Base-by-base conservation (phyloP, 2,888 invertebrate species). In the Drosophila borealis region DNA sequence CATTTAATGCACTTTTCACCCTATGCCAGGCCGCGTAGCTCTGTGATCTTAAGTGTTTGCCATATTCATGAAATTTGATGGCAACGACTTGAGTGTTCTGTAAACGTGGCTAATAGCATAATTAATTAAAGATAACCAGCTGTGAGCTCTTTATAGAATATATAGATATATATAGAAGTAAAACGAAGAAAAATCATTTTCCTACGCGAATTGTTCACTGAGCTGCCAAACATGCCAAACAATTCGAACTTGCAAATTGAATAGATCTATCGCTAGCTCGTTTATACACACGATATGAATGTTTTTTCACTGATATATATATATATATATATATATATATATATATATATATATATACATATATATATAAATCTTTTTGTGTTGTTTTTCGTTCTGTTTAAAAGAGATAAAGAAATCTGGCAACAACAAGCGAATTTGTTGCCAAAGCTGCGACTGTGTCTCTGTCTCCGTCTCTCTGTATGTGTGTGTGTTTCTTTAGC, bases 381-480 rank as follows among this genome's bases (percentile, higher is more conserved):
- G 42, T 60, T 64, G 55, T 74, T 78, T 68, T 68, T 55, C 44
- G 64, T 37, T 55, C 81, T 82, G 81, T 81, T 84, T 87, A 76
- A 77, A 57, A 53, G 54, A 74, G 88, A 88, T 78, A 88, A 83
- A 82, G 78, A 88, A 88, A 88, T 86, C 83, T 88, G 84, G 83
- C 79, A 83, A 81, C 84, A 81, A 79, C 83, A 84, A 42, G 53
- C 66, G 66, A 80, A 80, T 78, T 70, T 74, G 76, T 73, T 88
- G 84, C 74, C 89, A 84, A 89, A 83, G 77, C 76, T 73, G 63
- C 76, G 80, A 74, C 65, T 82, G 60, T 82, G 60, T 48, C 39
- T 36, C 39, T 48, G 33, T 19, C 17, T 42, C 11, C 44, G 17
- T 17, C 9, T 41, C 14, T 3, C 14, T 39, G 45, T 45, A n/a